A percentile compares a stretch with the other conserved stretches of the same genome.
phyloP scores from a whole-genome alignment of 2,797 vertebrate genomes.

The Coregonus suidteri region DNA sequence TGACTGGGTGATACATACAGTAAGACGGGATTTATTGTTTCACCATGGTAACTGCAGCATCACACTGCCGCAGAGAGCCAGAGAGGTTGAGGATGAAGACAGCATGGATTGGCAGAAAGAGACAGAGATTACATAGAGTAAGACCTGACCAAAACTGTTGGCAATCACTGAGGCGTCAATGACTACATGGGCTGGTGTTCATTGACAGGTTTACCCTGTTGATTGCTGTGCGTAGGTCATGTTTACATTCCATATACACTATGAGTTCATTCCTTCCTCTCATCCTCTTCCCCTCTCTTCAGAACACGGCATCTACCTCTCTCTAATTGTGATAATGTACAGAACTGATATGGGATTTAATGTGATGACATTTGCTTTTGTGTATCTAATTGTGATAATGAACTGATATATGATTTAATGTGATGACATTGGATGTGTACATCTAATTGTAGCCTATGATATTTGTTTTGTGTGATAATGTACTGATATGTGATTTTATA shows the following conservation, averaged over 20 bases:
- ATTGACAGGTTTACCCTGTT: background rate
- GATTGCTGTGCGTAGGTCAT: background rate
- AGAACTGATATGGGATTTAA: background rate
- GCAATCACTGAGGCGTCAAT: background rate
- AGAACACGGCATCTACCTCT: background rate
- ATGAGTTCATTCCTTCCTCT: background rate
- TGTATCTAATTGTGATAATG: background rate
- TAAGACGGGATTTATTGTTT: background rate
- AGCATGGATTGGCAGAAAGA: background rate
- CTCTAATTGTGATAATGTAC: background rate
- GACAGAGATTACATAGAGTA: background rate
- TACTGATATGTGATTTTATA: too few species aligned
- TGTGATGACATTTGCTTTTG: background rate
- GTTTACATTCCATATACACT: background rate
- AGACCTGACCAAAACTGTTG: background rate
- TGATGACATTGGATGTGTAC: background rate
- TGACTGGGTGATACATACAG: conserved; percentile 5
- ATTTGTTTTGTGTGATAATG: too few species aligned
- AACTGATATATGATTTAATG: too few species aligned
- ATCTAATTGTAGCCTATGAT: background rate
- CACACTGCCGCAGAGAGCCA: background rate
- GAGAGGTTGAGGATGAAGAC: background rate
- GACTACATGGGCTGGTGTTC: background rate
- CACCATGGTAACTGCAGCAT: background rate
- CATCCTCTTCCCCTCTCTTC: background rate